phyloP scores from a whole-genome alignment of 2,113 vertebrate genomes.

The Argyrosomus japonicus region DNA sequence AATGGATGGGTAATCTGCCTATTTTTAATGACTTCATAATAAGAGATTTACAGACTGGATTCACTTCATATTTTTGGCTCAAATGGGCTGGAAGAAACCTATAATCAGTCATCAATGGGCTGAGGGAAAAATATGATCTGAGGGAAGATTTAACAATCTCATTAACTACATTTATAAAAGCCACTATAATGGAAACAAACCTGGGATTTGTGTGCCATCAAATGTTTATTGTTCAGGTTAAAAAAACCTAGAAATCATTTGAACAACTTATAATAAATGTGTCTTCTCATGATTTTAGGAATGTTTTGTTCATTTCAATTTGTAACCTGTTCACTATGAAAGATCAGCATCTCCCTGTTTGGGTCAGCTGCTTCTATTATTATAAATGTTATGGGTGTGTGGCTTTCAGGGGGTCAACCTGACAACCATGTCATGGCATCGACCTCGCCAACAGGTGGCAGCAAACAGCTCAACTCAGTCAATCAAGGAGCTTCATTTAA shows the following conservation, averaged over 20 bases:
- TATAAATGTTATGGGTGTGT: neutral
- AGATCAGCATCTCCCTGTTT: neutral
- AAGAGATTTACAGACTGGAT: neutral
- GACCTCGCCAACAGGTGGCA: conserved; percentile 80
- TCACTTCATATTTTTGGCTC: no score
- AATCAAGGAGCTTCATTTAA: conserved; percentile 6
- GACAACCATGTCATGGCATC: neutral
- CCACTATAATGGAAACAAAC: neutral
- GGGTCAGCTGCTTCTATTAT: neutral
- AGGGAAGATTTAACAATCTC: neutral
- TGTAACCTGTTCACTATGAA: neutral
- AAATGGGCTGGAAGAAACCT: no score
- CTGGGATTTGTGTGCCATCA: neutral
- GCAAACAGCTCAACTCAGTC: conserved; percentile 69
- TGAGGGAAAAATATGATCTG: no score
- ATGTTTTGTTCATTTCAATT: no score
- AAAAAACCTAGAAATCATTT: neutral
- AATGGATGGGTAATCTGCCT: neutral
- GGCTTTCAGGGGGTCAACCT: neutral
- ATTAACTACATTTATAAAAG: no score
- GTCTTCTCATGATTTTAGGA: neutral
- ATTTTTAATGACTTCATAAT: neutral
- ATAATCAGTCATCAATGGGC: no score
- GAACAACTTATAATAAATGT: neutral
- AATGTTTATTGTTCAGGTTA: neutral